phyloP scores from a whole-genome alignment of 2,113 vertebrate genomes.

The Bagarius yarrelli region DNA sequence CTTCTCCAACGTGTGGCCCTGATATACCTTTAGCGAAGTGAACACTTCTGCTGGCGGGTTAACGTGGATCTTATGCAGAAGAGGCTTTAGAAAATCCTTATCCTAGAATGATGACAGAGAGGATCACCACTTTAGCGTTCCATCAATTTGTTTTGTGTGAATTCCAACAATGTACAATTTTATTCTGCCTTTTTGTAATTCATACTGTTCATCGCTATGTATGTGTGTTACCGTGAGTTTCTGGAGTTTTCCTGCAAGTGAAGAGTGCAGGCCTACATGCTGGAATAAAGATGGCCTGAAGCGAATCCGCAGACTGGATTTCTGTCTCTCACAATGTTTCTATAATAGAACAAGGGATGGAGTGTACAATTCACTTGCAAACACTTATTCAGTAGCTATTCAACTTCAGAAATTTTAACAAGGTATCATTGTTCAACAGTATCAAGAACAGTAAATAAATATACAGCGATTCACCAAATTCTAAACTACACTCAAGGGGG shows the following conservation, averaged over 20 bases:
- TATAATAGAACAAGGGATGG: constrained; percentile 36
- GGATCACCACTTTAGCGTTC: not conserved
- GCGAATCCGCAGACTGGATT: constrained; percentile 91
- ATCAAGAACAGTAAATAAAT: not conserved
- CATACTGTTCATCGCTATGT: not conserved
- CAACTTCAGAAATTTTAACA: not conserved
- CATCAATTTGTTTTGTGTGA: not conserved
- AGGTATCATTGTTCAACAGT: not conserved
- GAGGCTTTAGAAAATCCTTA: constrained; percentile 97
- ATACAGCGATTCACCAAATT: not conserved
- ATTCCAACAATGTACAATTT: not conserved
- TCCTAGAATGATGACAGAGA: constrained; percentile 73
- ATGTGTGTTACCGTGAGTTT: constrained; percentile 87
- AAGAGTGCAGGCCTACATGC: constrained; percentile 95
- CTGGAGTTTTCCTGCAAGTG: constrained; percentile 94
- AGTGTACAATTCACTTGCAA: not conserved
- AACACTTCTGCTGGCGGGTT: constrained; percentile 97
- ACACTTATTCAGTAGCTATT: not conserved
- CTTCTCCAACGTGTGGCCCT: constrained; percentile 94
- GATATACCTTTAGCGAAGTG: constrained; percentile 96
- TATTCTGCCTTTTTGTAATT: not conserved
- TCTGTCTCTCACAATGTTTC: constrained; percentile 98
- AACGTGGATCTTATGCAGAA: constrained; percentile 95
- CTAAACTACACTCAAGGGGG: not conserved
- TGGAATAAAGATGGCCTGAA: constrained; percentile 98